These are phyloP conservation scores for Melinaea menophilus DNA, from an alignment of 2,888 invertebrate genomes.

Conservation along the genomic window DNA sequence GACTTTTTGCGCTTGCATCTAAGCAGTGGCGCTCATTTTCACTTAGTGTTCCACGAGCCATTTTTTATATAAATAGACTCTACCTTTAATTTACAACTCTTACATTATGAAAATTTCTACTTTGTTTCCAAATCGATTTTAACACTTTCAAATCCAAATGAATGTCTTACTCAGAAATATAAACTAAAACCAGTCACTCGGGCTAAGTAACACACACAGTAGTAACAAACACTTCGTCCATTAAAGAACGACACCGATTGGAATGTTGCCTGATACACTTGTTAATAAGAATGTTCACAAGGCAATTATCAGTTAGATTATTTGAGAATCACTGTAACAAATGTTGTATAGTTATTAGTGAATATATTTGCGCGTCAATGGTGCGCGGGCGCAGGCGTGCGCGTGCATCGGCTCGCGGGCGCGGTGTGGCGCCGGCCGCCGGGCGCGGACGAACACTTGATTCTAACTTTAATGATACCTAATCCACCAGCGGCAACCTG, in stretches of 20 bases:
- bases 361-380: constrained; percentile 30
- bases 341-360: constrained; percentile 37
- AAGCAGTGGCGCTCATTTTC: constrained; percentile 69
- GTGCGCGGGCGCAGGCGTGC: constrained; percentile 41
- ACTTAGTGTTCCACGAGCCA: constrained; percentile 70
- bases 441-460: constrained; percentile 48
- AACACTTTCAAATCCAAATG: constrained; percentile 34
- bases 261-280: constrained; percentile 61
- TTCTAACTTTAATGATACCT: constrained; percentile 50
- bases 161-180: constrained; percentile 40
- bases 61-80: constrained; percentile 45
- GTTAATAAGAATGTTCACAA: constrained; percentile 51
- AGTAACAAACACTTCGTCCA: constrained; percentile 65
- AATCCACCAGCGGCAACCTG: constrained; percentile 37
- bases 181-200: constrained; percentile 53
- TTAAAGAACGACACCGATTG: constrained; percentile 75
- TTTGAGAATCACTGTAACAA: constrained; percentile 34
- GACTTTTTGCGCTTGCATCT: constrained; percentile 59
- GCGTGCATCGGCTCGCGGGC: constrained; percentile 46
- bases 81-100: constrained; percentile 39
- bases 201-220: constrained; percentile 59
- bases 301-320: constrained; percentile 40
- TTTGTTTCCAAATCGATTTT: constrained; percentile 25
- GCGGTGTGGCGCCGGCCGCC: constrained; percentile 49
- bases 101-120: constrained; percentile 42